Evolutionary conservation across 1,140 invertebrate genomes (phyloP), one percentile per base, ranked within the genome.

Genomic region (Atopsyche davidsoni): DNA sequence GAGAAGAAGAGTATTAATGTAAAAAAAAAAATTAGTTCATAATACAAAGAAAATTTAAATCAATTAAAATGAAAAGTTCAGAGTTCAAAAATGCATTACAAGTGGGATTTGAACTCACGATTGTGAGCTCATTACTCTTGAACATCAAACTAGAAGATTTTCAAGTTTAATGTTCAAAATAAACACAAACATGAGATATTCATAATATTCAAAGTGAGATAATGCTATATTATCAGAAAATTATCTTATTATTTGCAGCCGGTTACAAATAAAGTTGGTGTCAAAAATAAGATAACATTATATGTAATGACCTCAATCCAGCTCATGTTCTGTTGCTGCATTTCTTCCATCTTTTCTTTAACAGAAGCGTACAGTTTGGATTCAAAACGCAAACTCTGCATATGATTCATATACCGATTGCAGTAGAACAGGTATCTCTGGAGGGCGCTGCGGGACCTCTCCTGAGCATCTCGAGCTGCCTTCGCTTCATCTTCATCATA

Each of bases 271-370:
- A 40, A 4, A 7, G 17, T 16, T 7, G 17, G 17, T 23, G 43
- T 36, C 6, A 16, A 51, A 51, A 44, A 44, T 57, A 36, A 21
- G 47, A 75, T 76, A 67, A 76, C n/a, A n/a, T n/a, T n/a, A n/a
- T n/a, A n/a, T n/a, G n/a, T n/a, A n/a, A n/a, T 68, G 60, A 94
- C 92, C 81, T 99, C 96, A 63, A 98, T 98, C 96, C 96, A 99
- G 38, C 93, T 96, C 95, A 98, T 98, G 65, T 96, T 96, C 67
- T 97, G 93, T 62, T 97, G 93, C 65, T 98, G 94, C 95, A 99
- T 98, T 73, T 98, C 95, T 68, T 98, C 95, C 95, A 98, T 98
- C 75, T 98, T 98, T 62, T 91, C 86, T 68, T 96, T 93, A 9
- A 98, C 89, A 41, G 87, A 87, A 3, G 89, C 87, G 69, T 95